Evolutionary conservation across 2,888 invertebrate species (phyloP).

Genomic region (Tineola bisselliella): DNA sequence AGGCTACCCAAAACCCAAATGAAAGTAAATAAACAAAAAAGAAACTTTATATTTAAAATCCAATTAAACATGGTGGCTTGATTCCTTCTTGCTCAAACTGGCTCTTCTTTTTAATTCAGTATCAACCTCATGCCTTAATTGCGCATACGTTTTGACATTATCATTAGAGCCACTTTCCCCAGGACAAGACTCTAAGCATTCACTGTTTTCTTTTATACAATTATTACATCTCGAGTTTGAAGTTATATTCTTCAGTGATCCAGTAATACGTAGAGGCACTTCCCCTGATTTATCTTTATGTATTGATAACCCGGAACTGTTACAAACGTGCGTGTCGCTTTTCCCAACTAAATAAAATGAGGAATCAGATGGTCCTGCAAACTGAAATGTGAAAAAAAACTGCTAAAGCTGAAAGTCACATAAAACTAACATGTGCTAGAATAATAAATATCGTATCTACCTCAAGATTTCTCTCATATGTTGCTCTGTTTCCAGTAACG

Average conservation of each 20-base stretch:
- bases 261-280: background rate
- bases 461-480: background rate
- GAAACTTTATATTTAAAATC: no score
- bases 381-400: no score
- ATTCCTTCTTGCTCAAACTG: no score
- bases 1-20: no score
- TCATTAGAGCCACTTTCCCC: no score
- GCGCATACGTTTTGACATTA: background rate
- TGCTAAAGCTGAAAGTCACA: no score
- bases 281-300: background rate
- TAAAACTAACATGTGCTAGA: no score
- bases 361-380: background rate
- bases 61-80: no score
- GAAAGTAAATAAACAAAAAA: no score
- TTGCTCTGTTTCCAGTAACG: background rate
- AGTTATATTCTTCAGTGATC: no score
- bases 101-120: background rate
- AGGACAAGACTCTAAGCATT: background rate
- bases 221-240: background rate
- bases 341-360: background rate
- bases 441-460: background rate
- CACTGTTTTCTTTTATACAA: background rate
- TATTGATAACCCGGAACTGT: background rate
- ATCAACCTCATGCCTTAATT: background rate
- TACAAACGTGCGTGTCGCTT: background rate